These are phyloP conservation scores for Fregetta grallaria DNA, from an alignment of 2,113 vertebrate genomes.

Conservation along the genomic window DNA sequence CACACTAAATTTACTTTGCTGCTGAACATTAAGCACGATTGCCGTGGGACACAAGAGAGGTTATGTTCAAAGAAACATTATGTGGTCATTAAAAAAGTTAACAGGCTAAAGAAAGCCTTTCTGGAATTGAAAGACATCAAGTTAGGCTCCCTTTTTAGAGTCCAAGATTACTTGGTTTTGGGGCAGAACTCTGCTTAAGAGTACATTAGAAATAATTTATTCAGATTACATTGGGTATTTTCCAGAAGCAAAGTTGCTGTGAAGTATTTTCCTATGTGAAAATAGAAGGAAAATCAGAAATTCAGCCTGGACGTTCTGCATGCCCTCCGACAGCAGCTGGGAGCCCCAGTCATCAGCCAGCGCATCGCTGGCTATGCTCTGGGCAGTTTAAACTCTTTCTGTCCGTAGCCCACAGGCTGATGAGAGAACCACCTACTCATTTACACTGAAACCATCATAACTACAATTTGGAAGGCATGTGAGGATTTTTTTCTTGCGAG, in stretches of 20 bases:
- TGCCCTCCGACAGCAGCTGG: background rate
- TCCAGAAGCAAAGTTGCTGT: background rate
- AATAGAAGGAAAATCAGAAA: background rate
- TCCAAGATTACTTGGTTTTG: background rate
- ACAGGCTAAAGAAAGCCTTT: background rate
- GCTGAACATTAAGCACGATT: background rate
- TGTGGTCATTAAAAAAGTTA: background rate
- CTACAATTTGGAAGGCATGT: background rate
- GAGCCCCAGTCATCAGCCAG: background rate
- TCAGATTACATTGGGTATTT: background rate
- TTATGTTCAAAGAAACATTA: background rate
- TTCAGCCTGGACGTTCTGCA: background rate
- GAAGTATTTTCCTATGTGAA: background rate
- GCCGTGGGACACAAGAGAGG: background rate
- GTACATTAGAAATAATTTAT: background rate
- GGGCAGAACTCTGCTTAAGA: background rate
- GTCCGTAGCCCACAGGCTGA: background rate
- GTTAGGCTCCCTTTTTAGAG: background rate
- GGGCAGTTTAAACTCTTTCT: too few relatives aligned
- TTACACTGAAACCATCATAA: background rate
- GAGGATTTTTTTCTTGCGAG: background rate
- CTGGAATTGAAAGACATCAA: background rate
- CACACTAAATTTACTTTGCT: background rate
- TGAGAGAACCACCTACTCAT: background rate
- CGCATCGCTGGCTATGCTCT: accelerated